These are phyloP conservation scores for Emydocephalus ijimae DNA, from an alignment of 2,113 vertebrate genomes.

Conservation along the genomic window DNA sequence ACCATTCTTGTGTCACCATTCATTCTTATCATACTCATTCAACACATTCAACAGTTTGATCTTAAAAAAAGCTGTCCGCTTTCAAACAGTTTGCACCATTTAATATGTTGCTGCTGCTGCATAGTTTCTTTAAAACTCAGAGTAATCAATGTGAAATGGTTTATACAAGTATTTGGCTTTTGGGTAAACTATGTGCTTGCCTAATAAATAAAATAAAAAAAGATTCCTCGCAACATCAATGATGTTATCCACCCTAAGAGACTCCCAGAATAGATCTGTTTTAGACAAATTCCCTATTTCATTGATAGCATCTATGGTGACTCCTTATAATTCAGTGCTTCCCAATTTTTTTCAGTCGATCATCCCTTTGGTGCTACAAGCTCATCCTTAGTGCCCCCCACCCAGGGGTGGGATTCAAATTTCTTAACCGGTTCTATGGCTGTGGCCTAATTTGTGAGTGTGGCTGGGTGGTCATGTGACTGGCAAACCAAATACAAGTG, in stretches of 20 bases:
- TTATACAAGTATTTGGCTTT: background rate
- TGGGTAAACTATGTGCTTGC: background rate
- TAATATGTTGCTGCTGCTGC: conserved; percentile 4
- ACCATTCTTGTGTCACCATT: conserved; percentile 9
- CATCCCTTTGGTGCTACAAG: too few species aligned
- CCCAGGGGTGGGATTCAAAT: too few species aligned
- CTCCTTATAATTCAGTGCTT: background rate
- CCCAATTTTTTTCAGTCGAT: too few species aligned
- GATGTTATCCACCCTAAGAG: background rate
- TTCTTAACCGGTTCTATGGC: too few species aligned
- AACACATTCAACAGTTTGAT: conserved; percentile 12
- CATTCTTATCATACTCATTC: conserved; percentile 19
- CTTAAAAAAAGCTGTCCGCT: conserved; percentile 26
- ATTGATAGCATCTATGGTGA: background rate
- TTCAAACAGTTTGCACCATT: conserved; percentile 5
- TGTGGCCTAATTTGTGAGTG: too few species aligned
- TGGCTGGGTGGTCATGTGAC: too few species aligned
- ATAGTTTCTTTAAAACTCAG: background rate
- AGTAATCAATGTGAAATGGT: background rate
- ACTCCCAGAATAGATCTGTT: background rate
- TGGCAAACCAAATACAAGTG: too few species aligned
- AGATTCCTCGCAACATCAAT: background rate
- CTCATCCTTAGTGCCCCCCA: too few species aligned
- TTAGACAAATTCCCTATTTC: background rate
- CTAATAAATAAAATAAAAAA: background rate